A percentile compares a stretch with the other conserved stretches of the same genome.
Evolutionary conservation across 2,888 invertebrate species (phyloP).

Genomic region (Troides helena): DNA sequence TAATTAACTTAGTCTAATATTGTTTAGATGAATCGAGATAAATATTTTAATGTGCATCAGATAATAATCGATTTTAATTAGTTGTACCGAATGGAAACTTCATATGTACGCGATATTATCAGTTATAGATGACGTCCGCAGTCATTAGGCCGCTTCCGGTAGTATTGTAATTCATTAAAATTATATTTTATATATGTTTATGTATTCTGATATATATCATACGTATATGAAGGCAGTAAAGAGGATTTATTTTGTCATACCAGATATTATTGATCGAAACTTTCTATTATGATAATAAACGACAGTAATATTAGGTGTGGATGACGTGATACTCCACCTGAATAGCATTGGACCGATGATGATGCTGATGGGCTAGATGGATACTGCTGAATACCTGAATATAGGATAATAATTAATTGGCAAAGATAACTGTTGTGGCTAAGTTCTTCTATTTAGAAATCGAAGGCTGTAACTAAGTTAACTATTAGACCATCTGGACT

Average conservation of each 20-base stretch:
- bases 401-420: no score
- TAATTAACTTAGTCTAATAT: slow-evolving; percentile 24
- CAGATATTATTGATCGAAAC: not conserved
- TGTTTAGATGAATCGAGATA: slow-evolving; percentile 24
- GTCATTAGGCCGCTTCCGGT: slow-evolving; percentile 28
- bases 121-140: slow-evolving; percentile 25
- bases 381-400: no score
- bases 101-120: slow-evolving; percentile 24
- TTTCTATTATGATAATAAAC: not conserved
- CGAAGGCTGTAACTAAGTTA: no score
- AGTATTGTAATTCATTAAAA: slow-evolving; percentile 24
- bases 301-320: no score
- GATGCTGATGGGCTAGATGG: no score
- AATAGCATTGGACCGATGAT: no score
- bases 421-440: no score
- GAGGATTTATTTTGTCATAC: not conserved
- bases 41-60: slow-evolving; percentile 24
- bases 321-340: no score
- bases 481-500: no score
- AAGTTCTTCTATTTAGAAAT: no score
- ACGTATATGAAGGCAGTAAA: not conserved
- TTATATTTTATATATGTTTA: slow-evolving; percentile 16
- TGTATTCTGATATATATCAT: slow-evolving; percentile 11
- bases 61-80: slow-evolving; percentile 30
- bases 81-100: slow-evolving; percentile 27